Conservation (phyloP, 1,140 invertebrate species). For the Dendroctonus ponderosae region DNA sequence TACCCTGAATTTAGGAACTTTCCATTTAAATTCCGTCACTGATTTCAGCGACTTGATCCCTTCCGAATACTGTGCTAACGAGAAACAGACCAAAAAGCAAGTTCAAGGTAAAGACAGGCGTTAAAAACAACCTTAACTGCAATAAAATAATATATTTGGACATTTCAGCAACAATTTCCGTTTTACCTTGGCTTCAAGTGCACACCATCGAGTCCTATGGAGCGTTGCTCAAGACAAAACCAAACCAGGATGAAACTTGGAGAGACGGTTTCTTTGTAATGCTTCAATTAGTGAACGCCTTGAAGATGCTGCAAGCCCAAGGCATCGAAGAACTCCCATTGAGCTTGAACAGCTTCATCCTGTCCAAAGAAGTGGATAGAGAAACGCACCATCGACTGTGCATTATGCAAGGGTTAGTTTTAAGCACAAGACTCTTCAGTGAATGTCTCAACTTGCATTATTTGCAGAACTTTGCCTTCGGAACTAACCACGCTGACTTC, state of each 20-base stretch:
- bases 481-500: slow-evolving; percentile 53
- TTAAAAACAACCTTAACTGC: slow-evolving; percentile 7
- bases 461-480: slow-evolving; percentile 55
- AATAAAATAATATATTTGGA: background rate
- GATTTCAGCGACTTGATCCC: slow-evolving; percentile 77
- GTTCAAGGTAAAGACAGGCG: slow-evolving; percentile 59
- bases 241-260: slow-evolving; percentile 48
- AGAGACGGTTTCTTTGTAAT: slow-evolving; percentile 65
- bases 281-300: slow-evolving; percentile 74
- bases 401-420: slow-evolving; percentile 68
- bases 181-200: slow-evolving; percentile 67
- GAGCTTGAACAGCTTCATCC: slow-evolving; percentile 64
- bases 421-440: background rate
- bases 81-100: slow-evolving; percentile 53
- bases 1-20: slow-evolving; percentile 54
- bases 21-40: slow-evolving; percentile 68
- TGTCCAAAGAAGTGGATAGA: slow-evolving; percentile 58
- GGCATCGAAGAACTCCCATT: slow-evolving; percentile 75
- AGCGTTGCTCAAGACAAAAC: slow-evolving; percentile 54
- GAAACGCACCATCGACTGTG: slow-evolving; percentile 62
- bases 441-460: slow-evolving; percentile 1
- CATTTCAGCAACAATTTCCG: slow-evolving; percentile 67
- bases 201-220: slow-evolving; percentile 68
- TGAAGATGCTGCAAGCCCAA: slow-evolving; percentile 80
- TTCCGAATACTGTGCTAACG: slow-evolving; percentile 56